A percentile compares a stretch with the other conserved stretches of the same genome.
These are phyloP conservation scores for Subanguina moxae DNA, from an alignment of 1,140 invertebrate species.

Conservation along the genomic window DNA sequence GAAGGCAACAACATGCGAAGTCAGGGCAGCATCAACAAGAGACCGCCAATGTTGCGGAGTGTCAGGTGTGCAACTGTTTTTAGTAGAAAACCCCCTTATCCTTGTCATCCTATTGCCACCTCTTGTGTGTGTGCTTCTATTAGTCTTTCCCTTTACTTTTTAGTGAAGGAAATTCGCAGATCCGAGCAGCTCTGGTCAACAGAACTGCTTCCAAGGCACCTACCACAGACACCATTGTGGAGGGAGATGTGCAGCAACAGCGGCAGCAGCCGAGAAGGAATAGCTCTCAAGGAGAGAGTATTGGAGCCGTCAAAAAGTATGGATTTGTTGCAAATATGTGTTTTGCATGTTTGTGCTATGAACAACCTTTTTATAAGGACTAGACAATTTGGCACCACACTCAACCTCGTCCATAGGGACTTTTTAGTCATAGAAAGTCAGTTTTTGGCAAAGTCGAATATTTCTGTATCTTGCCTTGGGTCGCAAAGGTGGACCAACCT, in stretches of 20 bases:
- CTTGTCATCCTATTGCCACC: background rate
- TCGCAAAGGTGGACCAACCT: too few species aligned
- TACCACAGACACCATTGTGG: too few species aligned
- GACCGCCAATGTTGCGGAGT: slow-evolving; percentile 53
- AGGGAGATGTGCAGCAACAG: background rate
- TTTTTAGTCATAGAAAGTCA: too few species aligned
- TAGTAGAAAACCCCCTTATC: slow-evolving; percentile 12
- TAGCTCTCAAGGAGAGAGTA: background rate
- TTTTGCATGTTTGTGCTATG: too few species aligned
- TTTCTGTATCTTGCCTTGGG: too few species aligned
- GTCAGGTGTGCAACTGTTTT: slow-evolving; percentile 35
- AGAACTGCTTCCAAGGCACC: too few species aligned
- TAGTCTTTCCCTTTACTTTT: slow-evolving; percentile 13
- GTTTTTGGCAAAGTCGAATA: too few species aligned
- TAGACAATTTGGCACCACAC: too few species aligned
- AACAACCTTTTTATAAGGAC: too few species aligned
- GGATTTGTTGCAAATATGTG: too few species aligned
- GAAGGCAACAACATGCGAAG: slow-evolving; percentile 14
- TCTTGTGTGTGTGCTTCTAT: slow-evolving; percentile 13
- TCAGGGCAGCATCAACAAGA: slow-evolving; percentile 9
- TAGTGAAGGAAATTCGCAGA: background rate
- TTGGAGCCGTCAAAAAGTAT: background rate
- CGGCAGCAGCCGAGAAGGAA: background rate
- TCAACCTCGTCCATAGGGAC: too few species aligned
- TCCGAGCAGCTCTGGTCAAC: background rate